phyloP scores from a whole-genome alignment of 2,113 vertebrate species.

The Petrocephalus zakoni region DNA sequence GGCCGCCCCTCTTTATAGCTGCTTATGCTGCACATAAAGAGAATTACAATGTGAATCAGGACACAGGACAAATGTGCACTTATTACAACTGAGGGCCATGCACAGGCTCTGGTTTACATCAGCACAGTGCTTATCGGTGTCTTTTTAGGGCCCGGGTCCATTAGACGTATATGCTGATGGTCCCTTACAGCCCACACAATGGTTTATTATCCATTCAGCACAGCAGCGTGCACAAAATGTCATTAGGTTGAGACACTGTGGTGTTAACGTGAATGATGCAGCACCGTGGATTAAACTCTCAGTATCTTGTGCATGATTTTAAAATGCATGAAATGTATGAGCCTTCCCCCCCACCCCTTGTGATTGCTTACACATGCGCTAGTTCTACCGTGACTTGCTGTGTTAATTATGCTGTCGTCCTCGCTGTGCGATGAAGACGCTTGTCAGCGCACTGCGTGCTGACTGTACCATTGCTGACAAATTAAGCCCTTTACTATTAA shows the following conservation, averaged over 20 bases:
- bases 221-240: not conserved
- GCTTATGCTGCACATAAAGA: not conserved
- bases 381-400: not conserved
- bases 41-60: not conserved
- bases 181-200: not conserved
- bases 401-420: not conserved
- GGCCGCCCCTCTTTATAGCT: not conserved
- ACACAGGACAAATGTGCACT: not conserved
- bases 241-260: not conserved
- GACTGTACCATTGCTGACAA: not conserved
- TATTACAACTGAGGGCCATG: not conserved
- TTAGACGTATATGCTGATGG: not conserved
- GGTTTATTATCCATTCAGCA: slow-evolving; percentile 11
- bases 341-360: not conserved
- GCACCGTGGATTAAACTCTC: not conserved
- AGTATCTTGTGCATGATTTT: not conserved
- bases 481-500: slow-evolving; percentile 5
- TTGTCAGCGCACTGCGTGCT: not conserved
- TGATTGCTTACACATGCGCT: not conserved
- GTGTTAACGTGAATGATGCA: not conserved
- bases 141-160: not conserved
- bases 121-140: not conserved
- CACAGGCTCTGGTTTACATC: not conserved
- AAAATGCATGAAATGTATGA: not conserved
- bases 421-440: not conserved